Conservation (phyloP, 2,888 invertebrate species). For the Drosophila infuscata region DNA sequence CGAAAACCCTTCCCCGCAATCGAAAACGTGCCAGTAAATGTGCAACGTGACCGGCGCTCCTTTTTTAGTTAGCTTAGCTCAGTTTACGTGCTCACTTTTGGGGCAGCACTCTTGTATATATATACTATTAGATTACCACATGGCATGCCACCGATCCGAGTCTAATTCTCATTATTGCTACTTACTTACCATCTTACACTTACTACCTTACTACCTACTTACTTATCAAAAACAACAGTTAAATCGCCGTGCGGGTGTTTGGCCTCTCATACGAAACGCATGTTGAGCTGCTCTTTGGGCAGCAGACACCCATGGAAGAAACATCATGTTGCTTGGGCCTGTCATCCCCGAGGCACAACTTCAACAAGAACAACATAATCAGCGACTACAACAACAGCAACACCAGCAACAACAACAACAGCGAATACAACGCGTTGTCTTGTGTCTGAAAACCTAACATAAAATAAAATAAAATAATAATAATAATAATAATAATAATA, state of each 20-base stretch:
- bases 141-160: conserved; percentile 34
- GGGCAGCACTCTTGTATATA: conserved; percentile 26
- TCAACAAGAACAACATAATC: conserved; percentile 21
- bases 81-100: conserved; percentile 46
- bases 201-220: conserved; percentile 31
- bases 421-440: conserved; percentile 40
- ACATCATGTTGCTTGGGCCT: conserved; percentile 60
- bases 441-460: conserved; percentile 66
- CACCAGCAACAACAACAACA: conserved; percentile 32
- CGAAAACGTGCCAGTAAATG: conserved; percentile 67
- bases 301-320: conserved; percentile 64
- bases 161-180: conserved; percentile 55
- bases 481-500: conserved; percentile 1
- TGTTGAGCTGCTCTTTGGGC: conserved; percentile 60
- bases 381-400: conserved; percentile 24
- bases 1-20: conserved; percentile 38
- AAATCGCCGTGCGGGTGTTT: conserved; percentile 34
- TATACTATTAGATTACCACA: conserved; percentile 50
- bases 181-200: conserved; percentile 45
- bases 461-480: conserved; percentile 12
- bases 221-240: conserved; percentile 44
- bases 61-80: conserved; percentile 56
- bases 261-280: conserved; percentile 41
- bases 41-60: conserved; percentile 71
- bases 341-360: conserved; percentile 41